Percentiles rank a stretch among this genome's conserved stretches.
These are phyloP conservation scores for Aethes cnicana DNA, from an alignment of 2,888 invertebrate species.

Conservation along the genomic window DNA sequence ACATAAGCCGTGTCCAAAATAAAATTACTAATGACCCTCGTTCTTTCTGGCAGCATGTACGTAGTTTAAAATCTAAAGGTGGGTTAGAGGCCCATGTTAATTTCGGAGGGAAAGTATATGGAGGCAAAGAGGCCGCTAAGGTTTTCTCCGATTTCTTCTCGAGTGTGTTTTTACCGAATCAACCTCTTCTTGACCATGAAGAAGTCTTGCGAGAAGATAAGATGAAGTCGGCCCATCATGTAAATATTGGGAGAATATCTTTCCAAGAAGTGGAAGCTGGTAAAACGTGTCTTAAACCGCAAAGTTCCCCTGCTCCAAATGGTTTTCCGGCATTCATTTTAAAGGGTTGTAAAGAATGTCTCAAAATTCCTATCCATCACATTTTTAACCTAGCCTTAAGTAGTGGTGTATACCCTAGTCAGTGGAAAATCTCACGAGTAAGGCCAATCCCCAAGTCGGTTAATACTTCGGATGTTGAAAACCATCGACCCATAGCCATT, in stretches of 20 bases:
- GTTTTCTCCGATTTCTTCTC: conserved; percentile 8
- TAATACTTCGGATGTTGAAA: no score
- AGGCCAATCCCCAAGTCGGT: no score
- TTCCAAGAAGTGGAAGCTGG: not conserved
- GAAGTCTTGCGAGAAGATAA: no score
- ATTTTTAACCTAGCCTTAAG: no score
- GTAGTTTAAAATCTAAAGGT: not conserved
- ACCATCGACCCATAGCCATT: no score
- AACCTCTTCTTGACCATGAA: not conserved
- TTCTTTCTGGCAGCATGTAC: conserved; percentile 5
- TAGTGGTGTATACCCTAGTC: no score
- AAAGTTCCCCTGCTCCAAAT: not conserved
- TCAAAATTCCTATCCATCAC: no score
- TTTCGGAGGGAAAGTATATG: not conserved
- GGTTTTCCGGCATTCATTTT: no score
- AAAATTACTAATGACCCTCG: not conserved
- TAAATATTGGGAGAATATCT: not conserved
- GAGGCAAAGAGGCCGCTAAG: not conserved
- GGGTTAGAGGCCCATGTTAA: conserved; percentile 6
- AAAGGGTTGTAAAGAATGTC: no score
- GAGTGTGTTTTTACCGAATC: conserved; percentile 1
- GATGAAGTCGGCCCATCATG: not conserved
- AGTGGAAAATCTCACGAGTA: no score
- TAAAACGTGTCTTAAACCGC: not conserved
- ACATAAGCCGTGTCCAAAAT: not conserved